Evolutionary conservation across 2,888 invertebrate genomes (phyloP).

Genomic region (Chorisops tibialis): DNA sequence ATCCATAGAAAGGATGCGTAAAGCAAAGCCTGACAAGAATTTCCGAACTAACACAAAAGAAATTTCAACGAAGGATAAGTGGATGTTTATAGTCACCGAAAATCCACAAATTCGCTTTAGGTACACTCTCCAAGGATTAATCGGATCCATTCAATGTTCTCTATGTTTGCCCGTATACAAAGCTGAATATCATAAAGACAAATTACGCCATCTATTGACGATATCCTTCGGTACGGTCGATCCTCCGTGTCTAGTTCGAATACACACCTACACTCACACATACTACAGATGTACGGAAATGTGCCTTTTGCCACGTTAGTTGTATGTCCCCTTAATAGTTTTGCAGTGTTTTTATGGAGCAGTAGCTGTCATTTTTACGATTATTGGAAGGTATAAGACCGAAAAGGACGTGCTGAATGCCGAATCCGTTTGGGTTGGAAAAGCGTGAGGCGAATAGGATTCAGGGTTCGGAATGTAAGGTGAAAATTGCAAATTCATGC

Average conservation of each 20-base stretch:
- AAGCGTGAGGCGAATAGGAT: not conserved
- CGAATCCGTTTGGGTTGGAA: not conserved
- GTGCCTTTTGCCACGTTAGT: slow-evolving; percentile 14
- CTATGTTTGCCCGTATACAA: not conserved
- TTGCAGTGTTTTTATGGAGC: slow-evolving; percentile 18
- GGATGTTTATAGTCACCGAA: slow-evolving; percentile 1
- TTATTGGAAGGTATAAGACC: slow-evolving; percentile 16
- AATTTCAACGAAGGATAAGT: slow-evolving; percentile 7
- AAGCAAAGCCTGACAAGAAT: not conserved
- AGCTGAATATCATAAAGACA: slow-evolving; percentile 4
- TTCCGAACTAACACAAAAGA: not conserved
- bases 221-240: not conserved
- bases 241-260: not conserved
- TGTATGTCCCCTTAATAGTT: slow-evolving; percentile 18
- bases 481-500: not conserved
- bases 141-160: not conserved
- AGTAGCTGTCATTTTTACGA: slow-evolving; percentile 18
- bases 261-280: not conserved
- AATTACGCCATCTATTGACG: slow-evolving; percentile 1
- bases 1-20: no score
- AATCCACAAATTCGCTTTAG: slow-evolving; percentile 1
- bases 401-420: slow-evolving; percentile 1
- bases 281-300: not conserved
- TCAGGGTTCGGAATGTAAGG: not conserved
- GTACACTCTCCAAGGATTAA: not conserved